Conservation (phyloP, 2,113 vertebrate species). For the Polyodon spathula region DNA sequence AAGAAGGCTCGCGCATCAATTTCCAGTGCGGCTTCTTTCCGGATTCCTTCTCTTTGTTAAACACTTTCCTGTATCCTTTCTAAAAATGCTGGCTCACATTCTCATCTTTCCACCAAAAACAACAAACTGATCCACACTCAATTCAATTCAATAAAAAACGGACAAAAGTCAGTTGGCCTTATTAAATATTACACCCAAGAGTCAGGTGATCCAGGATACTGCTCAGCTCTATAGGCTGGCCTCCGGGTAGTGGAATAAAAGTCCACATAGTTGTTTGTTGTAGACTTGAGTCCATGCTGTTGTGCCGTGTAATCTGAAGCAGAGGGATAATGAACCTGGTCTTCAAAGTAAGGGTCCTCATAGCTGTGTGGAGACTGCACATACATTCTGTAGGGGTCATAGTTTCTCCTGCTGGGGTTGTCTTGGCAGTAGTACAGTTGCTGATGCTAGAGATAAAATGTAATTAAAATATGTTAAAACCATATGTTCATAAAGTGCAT, state of each 20-base stretch:
- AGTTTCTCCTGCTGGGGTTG: slow-evolving; percentile 75
- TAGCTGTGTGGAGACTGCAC: slow-evolving; percentile 86
- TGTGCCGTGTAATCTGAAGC: slow-evolving; percentile 72
- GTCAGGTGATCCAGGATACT: slow-evolving; percentile 92
- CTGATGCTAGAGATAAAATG: slow-evolving; percentile 56
- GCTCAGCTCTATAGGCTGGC: slow-evolving; percentile 84
- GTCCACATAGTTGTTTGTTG: slow-evolving; percentile 84
- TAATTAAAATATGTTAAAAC: slow-evolving; percentile 17
- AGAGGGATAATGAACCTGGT: slow-evolving; percentile 78
- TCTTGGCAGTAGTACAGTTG: slow-evolving; percentile 79
- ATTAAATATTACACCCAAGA: slow-evolving; percentile 80
- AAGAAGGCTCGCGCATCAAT: slow-evolving; percentile 28
- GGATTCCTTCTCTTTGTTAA: no score
- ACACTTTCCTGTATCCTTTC: no score
- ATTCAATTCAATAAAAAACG: no score
- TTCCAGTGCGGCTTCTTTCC: no score
- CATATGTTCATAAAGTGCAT: no score
- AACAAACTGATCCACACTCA: no score
- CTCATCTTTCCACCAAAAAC: no score
- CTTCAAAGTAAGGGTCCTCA: slow-evolving; percentile 82
- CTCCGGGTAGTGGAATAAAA: slow-evolving; percentile 89
- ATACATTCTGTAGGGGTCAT: slow-evolving; percentile 85
- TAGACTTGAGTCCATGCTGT: slow-evolving; percentile 79
- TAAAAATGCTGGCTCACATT: no score
- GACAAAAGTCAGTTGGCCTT: slow-evolving; percentile 6